Percentiles rank a stretch among this genome's conserved stretches.
phyloP scores from a whole-genome alignment of 2,888 invertebrate genomes.

The Nymphalis c-album region DNA sequence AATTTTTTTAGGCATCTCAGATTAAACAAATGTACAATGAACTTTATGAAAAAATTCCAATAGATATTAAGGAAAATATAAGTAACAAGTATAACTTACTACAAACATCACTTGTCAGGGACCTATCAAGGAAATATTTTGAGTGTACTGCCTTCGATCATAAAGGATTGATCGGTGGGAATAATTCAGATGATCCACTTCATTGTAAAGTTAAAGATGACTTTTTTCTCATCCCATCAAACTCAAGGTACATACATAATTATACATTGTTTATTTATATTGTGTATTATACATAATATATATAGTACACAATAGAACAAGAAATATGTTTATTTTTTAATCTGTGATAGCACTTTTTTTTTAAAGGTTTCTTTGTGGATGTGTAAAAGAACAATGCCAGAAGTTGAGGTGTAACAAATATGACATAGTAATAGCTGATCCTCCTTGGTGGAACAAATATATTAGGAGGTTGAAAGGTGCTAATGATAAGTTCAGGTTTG shows the following conservation, averaged over 20 bases:
- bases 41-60: constrained; percentile 47
- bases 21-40: constrained; percentile 52
- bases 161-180: constrained; percentile 76
- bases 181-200: constrained; percentile 74
- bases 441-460: constrained; percentile 98
- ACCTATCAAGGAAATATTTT: constrained; percentile 56
- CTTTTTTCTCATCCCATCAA: constrained; percentile 84
- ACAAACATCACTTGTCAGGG: constrained; percentile 56
- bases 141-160: constrained; percentile 58
- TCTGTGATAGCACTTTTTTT: not conserved
- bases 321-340: no score
- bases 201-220: constrained; percentile 70
- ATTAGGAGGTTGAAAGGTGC: constrained; percentile 89
- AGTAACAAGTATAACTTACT: constrained; percentile 50
- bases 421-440: constrained; percentile 94
- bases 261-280: no score
- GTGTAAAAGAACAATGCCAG: constrained; percentile 78
- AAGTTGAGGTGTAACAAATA: constrained; percentile 78
- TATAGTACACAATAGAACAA: no score
- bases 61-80: constrained; percentile 42
- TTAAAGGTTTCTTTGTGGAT: constrained; percentile 84
- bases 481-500: constrained; percentile 82
- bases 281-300: no score
- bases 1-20: constrained; percentile 48
- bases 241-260: constrained; percentile 75